Evolutionary conservation across 2,797 vertebrate genomes (phyloP).

Genomic region (Huso huso): DNA sequence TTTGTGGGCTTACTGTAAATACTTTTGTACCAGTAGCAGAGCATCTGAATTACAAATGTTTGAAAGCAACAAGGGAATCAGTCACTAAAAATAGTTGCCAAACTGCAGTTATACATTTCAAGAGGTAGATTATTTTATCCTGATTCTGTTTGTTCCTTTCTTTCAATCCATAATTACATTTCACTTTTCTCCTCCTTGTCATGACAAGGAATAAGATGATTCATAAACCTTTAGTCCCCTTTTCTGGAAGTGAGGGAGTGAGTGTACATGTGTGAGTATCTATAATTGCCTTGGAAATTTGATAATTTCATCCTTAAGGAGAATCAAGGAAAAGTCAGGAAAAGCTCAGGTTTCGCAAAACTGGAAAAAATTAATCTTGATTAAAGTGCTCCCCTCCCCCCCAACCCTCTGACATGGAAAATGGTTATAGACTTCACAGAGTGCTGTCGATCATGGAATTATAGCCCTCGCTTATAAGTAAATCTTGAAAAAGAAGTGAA

Average conservation of each 20-base stretch:
- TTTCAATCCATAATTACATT: constrained; percentile 19
- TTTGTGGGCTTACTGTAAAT: no score
- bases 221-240: constrained; percentile 31
- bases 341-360: constrained; percentile 61
- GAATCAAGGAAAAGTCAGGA: constrained; percentile 52
- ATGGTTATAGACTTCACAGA: background rate
- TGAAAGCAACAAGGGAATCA: no score
- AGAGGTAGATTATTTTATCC: constrained; percentile 25
- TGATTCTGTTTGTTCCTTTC: constrained; percentile 14
- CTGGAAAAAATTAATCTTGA: constrained; percentile 66
- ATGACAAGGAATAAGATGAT: constrained; percentile 27
- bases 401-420: background rate
- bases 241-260: constrained; percentile 22
- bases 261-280: constrained; percentile 20
- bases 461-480: no score
- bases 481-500: background rate
- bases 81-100: no score
- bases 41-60: no score
- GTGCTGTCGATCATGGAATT: no score
- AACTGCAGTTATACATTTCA: constrained; percentile 44
- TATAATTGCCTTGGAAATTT: constrained; percentile 70
- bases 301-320: constrained; percentile 68
- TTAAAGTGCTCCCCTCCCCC: constrained; percentile 52
- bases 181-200: constrained; percentile 30
- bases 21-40: no score